These are phyloP conservation scores for Oreochromis spilurus DNA, from an alignment of 2,113 vertebrate species.

Conservation along the genomic window DNA sequence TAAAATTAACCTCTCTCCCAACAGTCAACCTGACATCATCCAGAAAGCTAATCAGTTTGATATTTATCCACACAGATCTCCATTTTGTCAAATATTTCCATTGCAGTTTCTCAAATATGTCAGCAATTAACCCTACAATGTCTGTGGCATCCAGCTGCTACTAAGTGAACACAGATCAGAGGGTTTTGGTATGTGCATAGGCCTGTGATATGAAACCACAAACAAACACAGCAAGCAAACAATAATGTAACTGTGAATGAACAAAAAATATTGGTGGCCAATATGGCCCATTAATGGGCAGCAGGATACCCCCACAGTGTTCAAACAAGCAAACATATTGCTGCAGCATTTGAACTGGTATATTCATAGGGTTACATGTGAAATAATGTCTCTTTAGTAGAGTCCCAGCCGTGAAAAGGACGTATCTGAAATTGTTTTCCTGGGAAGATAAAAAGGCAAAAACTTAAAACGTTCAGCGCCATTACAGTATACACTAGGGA, in stretches of 20 bases:
- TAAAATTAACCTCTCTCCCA: background rate
- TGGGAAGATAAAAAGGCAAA: background rate
- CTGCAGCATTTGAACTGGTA: background rate
- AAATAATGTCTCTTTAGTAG: background rate
- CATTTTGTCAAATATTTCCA: background rate
- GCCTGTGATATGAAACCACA: background rate
- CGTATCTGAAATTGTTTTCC: background rate
- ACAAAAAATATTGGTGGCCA: background rate
- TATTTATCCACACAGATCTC: background rate
- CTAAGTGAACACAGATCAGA: constrained; percentile 1
- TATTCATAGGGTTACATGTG: background rate
- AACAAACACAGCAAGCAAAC: constrained; percentile 3
- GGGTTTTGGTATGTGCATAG: background rate
- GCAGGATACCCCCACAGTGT: background rate
- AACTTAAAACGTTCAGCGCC: background rate
- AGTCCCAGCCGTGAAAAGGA: background rate
- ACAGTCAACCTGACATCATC: background rate
- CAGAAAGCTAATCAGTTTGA: background rate
- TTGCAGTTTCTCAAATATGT: background rate
- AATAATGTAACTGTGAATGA: background rate
- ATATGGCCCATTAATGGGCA: background rate
- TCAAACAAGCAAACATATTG: constrained; percentile 9
- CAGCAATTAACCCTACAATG: constrained; percentile 11
- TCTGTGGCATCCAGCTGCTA: background rate
- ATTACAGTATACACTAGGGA: background rate